Evolutionary conservation across 2,888 invertebrate genomes (phyloP).

Genomic region (Drepanosiphum platanoidis): DNA sequence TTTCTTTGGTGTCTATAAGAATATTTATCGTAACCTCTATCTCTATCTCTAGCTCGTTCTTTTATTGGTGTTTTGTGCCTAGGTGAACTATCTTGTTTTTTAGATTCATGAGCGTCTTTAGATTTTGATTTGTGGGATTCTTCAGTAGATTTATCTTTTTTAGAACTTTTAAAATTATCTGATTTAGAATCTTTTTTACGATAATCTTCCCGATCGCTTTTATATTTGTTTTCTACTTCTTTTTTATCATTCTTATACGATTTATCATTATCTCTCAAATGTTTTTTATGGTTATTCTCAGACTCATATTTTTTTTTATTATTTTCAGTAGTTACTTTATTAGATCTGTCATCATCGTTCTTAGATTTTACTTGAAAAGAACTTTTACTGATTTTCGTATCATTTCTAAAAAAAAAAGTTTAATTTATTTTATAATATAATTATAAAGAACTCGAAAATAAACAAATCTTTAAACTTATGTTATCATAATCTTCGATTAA

Average conservation of each 20-base stretch:
- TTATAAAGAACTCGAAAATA: too few species aligned
- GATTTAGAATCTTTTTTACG: constrained; percentile 42
- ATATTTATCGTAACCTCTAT: constrained; percentile 49
- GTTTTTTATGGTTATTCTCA: constrained; percentile 40
- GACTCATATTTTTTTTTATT: constrained; percentile 42
- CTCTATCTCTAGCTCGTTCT: constrained; percentile 49
- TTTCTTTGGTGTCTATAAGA: constrained; percentile 16
- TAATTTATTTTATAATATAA: neutral
- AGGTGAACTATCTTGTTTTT: constrained; percentile 39
- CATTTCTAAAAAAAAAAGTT: constrained; percentile 22
- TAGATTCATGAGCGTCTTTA: constrained; percentile 27
- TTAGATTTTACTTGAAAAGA: constrained; percentile 38
- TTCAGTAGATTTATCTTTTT: constrained; percentile 63
- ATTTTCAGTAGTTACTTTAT: constrained; percentile 21
- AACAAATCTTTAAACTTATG: too few species aligned
- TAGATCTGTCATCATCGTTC: constrained; percentile 26
- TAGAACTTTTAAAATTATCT: constrained; percentile 23
- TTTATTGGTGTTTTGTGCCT: constrained; percentile 38
- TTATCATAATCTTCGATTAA: neutral
- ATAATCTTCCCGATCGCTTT: constrained; percentile 27
- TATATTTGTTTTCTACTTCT: constrained; percentile 46
- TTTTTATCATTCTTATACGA: constrained; percentile 42
- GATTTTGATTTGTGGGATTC: constrained; percentile 31
- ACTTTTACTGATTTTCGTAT: constrained; percentile 35
- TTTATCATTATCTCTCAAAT: constrained; percentile 38